phyloP scores from a whole-genome alignment of 2,113 vertebrate species.

The Takifugu bimaculatus region DNA sequence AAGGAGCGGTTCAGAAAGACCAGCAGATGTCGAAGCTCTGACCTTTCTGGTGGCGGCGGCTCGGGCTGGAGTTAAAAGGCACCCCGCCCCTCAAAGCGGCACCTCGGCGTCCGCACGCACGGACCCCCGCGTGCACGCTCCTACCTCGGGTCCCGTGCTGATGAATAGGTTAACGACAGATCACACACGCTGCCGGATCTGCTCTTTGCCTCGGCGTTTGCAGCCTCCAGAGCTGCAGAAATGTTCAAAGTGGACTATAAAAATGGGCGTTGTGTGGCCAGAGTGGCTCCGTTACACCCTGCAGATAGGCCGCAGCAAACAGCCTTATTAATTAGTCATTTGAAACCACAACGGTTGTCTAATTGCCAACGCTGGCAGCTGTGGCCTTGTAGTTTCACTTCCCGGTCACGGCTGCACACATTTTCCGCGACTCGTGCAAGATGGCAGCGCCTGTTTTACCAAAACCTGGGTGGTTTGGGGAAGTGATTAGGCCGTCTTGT shows the following conservation, averaged over 20 bases:
- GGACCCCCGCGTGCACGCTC: slow-evolving; percentile 2
- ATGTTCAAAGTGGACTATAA: slow-evolving; percentile 30
- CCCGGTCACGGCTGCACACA: too few species aligned
- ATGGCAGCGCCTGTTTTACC: too few species aligned
- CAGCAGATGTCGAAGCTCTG: slow-evolving; percentile 72
- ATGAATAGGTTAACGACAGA: slow-evolving; percentile 41
- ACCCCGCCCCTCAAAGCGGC: slow-evolving; percentile 28
- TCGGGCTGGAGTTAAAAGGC: slow-evolving; percentile 62
- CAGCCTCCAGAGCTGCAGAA: slow-evolving; percentile 19
- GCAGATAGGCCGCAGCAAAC: not conserved
- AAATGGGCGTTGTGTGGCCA: not conserved
- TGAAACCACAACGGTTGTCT: too few species aligned
- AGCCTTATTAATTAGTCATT: too few species aligned
- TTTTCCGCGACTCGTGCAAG: too few species aligned
- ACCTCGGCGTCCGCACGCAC: slow-evolving; percentile 4
- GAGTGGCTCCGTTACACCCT: not conserved
- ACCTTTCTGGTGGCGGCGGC: slow-evolving; percentile 70
- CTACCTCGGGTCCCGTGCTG: slow-evolving; percentile 12
- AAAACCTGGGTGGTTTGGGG: too few species aligned
- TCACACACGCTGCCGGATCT: slow-evolving; percentile 45
- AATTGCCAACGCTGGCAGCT: too few species aligned
- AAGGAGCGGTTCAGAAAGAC: slow-evolving; percentile 67
- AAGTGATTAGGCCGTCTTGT: too few species aligned
- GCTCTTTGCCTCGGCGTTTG: slow-evolving; percentile 24
- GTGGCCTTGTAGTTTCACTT: too few species aligned